Percentiles rank a stretch among this genome's conserved stretches.
Conservation (phyloP, 2,113 vertebrate species). For the Sialia sialis region DNA sequence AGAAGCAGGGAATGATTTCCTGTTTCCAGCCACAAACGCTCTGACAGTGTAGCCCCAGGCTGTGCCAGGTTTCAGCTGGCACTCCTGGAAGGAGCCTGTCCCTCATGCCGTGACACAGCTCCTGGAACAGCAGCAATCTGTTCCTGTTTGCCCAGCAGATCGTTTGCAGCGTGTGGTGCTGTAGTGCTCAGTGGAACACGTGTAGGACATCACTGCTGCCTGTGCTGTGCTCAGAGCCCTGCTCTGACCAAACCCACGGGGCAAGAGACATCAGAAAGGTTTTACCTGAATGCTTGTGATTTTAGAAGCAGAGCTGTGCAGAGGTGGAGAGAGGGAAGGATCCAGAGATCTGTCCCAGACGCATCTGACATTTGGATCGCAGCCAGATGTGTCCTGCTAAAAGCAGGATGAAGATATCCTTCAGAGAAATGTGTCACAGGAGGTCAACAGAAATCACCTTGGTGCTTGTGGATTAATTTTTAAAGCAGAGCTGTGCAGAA, state of each 20-base stretch:
- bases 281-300: too few relatives aligned
- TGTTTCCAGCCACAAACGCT: background rate
- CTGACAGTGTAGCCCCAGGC: background rate
- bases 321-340: too few relatives aligned
- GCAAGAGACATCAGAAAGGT: background rate
- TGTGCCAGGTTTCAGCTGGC: background rate
- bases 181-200: background rate
- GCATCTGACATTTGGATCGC: too few relatives aligned
- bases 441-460: background rate
- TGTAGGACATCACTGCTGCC: background rate
- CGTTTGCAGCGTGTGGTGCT: background rate
- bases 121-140: background rate
- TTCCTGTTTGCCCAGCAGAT: background rate
- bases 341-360: too few relatives aligned
- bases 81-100: background rate
- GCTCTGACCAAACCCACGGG: background rate
- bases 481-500: background rate
- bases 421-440: background rate
- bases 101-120: background rate
- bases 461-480: background rate
- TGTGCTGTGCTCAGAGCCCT: accelerated
- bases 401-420: background rate
- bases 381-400: too few relatives aligned
- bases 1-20: background rate
- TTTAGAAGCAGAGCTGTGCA: too few relatives aligned